Conservation (phyloP, 2,113 vertebrate genomes). For the Larimichthys polyactis region DNA sequence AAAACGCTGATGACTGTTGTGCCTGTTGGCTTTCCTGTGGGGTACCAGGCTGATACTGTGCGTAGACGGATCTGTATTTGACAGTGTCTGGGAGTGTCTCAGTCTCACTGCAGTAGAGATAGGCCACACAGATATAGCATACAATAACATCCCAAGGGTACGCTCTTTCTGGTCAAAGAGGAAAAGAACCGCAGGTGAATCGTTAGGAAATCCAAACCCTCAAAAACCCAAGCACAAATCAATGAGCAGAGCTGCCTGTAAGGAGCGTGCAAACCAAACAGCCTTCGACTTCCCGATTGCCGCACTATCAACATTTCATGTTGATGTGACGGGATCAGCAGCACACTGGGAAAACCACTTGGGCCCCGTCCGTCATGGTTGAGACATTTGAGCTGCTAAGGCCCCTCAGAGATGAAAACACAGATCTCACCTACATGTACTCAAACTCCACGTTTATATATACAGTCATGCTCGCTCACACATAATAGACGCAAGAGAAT, state of each 20-base stretch:
- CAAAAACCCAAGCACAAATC: constrained; percentile 82
- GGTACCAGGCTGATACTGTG: constrained; percentile 2
- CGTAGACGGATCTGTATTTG: constrained; percentile 30
- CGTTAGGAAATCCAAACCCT: constrained; percentile 82
- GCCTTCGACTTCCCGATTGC: constrained; percentile 76
- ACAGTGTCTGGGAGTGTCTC: constrained; percentile 37
- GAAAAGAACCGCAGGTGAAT: constrained; percentile 82
- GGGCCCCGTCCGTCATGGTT: constrained; percentile 69
- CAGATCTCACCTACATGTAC: constrained; percentile 39
- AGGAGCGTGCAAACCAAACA: constrained; percentile 75
- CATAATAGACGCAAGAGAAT: constrained; percentile 35
- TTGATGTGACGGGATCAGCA: constrained; percentile 68
- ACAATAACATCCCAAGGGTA: constrained; percentile 70
- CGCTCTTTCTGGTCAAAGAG: constrained; percentile 81
- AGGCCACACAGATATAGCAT: constrained; percentile 55
- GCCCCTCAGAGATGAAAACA: constrained; percentile 65
- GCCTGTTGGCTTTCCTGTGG: constrained; percentile 16
- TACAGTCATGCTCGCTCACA: constrained; percentile 5
- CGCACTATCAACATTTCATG: constrained; percentile 81
- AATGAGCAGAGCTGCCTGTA: constrained; percentile 79
- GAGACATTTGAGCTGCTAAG: constrained; percentile 56
- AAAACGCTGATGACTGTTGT: constrained; percentile 1
- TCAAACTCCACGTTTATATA: constrained; percentile 11
- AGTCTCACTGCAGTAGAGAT: constrained; percentile 39
- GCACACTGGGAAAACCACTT: constrained; percentile 66